Percentiles rank a stretch among this genome's conserved stretches.
These are phyloP conservation scores for Odontamblyopus lacepedii DNA, from an alignment of 2,797 vertebrate species.

Conservation along the genomic window DNA sequence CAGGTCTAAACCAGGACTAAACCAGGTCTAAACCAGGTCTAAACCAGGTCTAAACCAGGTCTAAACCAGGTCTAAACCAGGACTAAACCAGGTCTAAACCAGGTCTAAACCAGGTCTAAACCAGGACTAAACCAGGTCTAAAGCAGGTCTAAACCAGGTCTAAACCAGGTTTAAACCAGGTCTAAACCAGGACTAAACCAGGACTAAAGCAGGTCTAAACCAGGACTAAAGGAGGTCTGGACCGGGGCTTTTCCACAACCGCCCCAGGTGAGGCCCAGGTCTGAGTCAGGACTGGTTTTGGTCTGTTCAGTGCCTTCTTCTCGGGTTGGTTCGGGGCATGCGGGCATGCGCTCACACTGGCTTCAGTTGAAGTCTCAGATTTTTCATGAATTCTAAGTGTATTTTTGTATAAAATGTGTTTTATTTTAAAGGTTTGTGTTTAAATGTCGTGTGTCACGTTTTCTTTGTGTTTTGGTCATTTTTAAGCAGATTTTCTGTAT, in stretches of 20 bases:
- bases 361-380: constrained; percentile 7
- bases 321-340: background rate
- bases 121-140: background rate
- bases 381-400: background rate
- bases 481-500: no score
- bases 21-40: no score
- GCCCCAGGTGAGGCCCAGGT: no score
- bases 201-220: constrained; percentile 74
- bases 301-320: no score
- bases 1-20: no score
- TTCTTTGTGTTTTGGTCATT: no score
- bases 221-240: background rate
- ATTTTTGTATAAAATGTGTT: background rate
- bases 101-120: constrained; percentile 72
- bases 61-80: no score
- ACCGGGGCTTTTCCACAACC: background rate
- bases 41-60: no score
- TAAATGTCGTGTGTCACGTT: no score
- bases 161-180: constrained; percentile 58
- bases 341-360: background rate
- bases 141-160: background rate
- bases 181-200: constrained; percentile 56
- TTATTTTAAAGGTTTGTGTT: background rate
- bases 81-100: no score
- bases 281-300: no score